Base-by-base conservation (phyloP, 30 jellyfish, hydroid and myxozoan genomes). In the Aurelia aurita complex sp. Pacific region DNA sequence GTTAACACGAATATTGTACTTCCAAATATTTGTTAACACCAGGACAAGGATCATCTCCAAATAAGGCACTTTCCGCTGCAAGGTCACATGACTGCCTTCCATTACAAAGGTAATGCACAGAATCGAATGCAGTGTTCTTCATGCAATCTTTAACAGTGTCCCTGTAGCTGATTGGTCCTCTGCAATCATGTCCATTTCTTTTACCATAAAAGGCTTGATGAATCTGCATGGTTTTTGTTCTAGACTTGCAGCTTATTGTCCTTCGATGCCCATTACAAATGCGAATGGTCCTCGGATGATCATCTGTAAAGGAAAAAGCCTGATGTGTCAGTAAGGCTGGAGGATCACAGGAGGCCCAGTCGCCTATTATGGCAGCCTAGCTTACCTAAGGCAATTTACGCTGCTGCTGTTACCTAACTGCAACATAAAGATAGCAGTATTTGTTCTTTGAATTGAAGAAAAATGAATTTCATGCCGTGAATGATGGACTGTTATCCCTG, bases 11-110 rank as follows among this genome's bases (percentile, higher is more conserved):
- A 46, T 89, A 94, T 19, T 62, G 59, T 13, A 94, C 99, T 57
- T 87, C 96, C 72, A 94, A 73, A 77, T 94, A 94, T 72, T 94
- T 94, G 42, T 94, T 94, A 34, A 91, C 88, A 10, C 99, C 99
- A 12, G 97, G 97, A 64, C 99, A 94, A 14, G 94, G 96, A 70
- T 94, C 99, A 14, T 88, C 96, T 29, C 97, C 99, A 74, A 87
- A 94, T 29, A 94, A 64, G 29, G 95, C 97, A 42, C 95, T 91
- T 42, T 94, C 96, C 3, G 97, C 94, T n/a, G 92, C 90, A 69
- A 94, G 77, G 70, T 94, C 97, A 77, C 99, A 94, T 60, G 97
- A 76, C 80, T 88, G 94, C 46, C 96, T 74, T 34, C 95, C 96
- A 60, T 94, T 94, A 62, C 99, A 94, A 16, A 89, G 62, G 52